These are phyloP conservation scores for Berghia stephanieae DNA, from an alignment of 1,140 invertebrate species.

Conservation along the genomic window DNA sequence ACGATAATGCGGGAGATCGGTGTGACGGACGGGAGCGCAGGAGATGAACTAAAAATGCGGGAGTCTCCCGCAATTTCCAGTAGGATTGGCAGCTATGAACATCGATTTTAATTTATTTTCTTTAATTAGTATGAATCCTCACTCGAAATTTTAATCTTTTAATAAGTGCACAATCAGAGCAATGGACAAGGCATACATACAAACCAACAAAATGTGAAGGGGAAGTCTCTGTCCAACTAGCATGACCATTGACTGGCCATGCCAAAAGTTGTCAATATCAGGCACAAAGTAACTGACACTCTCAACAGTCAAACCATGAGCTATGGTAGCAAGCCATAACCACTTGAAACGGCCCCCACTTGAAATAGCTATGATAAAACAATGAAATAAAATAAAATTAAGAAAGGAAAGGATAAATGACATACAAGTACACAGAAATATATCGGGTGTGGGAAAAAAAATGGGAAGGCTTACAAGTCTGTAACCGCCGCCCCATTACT, in stretches of 20 bases:
- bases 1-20: too few relatives aligned
- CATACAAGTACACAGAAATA: too few relatives aligned
- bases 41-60: too few relatives aligned
- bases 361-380: constrained; percentile 70
- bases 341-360: constrained; percentile 77
- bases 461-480: too few relatives aligned
- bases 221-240: constrained; percentile 76
- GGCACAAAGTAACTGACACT: constrained; percentile 72
- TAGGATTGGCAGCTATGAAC: too few relatives aligned
- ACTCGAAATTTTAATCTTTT: not conserved
- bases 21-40: too few relatives aligned
- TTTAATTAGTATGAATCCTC: not conserved
- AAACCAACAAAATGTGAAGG: constrained; percentile 77
- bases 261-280: constrained; percentile 81
- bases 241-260: constrained; percentile 78
- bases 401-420: too few relatives aligned
- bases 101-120: not conserved
- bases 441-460: too few relatives aligned
- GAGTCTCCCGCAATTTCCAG: too few relatives aligned
- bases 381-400: constrained; percentile 13
- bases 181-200: too few relatives aligned
- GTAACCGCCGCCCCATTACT: too few relatives aligned
- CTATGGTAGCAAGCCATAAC: constrained; percentile 75
- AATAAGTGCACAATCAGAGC: not conserved
- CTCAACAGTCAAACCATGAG: constrained; percentile 76